Evolutionary conservation across 92 coral and sea anemone genomes (phyloP).

Genomic region (Zoanthus gigantus): DNA sequence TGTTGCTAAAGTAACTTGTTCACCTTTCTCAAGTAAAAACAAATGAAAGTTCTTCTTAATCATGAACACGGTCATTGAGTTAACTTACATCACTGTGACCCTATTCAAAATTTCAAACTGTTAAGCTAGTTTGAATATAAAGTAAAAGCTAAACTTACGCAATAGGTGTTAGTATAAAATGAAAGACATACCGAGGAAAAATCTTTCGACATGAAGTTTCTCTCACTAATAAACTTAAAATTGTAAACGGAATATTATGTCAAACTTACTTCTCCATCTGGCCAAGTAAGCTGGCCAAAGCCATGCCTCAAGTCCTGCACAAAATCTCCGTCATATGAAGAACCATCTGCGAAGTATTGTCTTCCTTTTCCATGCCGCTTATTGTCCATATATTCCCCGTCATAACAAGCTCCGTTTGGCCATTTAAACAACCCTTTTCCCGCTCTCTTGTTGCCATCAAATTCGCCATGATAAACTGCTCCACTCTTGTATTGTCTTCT

Average conservation of each 20-base stretch:
- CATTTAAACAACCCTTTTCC: slow-evolving; percentile 92
- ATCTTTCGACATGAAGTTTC: background rate
- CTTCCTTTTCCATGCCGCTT: slow-evolving; percentile 90
- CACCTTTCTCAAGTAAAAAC: slow-evolving; percentile 2
- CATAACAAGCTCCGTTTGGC: slow-evolving; percentile 98
- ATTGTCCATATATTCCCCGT: slow-evolving; percentile 93
- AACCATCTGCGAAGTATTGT: slow-evolving; percentile 95
- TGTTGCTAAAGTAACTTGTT: background rate
- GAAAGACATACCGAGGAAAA: background rate
- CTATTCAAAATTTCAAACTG: background rate
- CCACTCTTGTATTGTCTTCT: slow-evolving; percentile 90
- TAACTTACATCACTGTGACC: background rate
- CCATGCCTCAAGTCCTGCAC: slow-evolving; percentile 89
- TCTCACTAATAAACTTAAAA: background rate
- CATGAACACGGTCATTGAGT: background rate
- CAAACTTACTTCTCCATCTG: slow-evolving; percentile 88
- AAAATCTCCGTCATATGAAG: slow-evolving; percentile 83
- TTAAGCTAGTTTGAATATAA: background rate
- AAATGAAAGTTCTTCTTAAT: background rate
- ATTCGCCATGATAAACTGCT: slow-evolving; percentile 87
- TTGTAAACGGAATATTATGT: background rate
- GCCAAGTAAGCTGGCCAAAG: slow-evolving; percentile 82
- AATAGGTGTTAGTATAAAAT: background rate
- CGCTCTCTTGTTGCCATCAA: slow-evolving; percentile 85
- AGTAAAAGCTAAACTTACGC: background rate